Base-by-base conservation (phyloP, 2,888 invertebrate genomes). In the Acleris cristana region DNA sequence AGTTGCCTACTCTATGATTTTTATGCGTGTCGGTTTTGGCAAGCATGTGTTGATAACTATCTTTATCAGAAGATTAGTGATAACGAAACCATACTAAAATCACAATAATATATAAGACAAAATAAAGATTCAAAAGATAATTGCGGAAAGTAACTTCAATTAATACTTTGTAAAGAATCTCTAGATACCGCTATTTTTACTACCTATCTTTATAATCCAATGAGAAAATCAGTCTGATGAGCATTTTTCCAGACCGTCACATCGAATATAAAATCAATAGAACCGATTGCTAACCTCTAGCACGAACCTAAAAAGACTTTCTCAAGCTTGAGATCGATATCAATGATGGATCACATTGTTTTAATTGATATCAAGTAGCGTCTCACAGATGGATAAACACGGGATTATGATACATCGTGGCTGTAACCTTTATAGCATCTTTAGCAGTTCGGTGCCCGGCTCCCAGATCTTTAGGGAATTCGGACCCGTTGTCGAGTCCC, bases 321-420 rank as follows among this genome's bases (percentile, higher is more conserved):
- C 59, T 57, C 58, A 53, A 54, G 53, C 57, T 54, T 49, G 53
- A 67, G 67, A 67, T 67, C 53, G 21, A 18, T 67, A 67, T 67
- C 67, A 58, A 34, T 67, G 67, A 67, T 67, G 57, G 67, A 67
- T 67, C 67, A 67, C 63, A 63, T 67, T 57, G 58, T 63, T 67
- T 67, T 67, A 67, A 67, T 67, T 67, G 62, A 67, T 67, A 63
- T 67, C 67, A 67, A 67, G 67, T 67, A 67, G 67, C 67, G 21
- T 67, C 58, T 67, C 53, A 67, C 62, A 62, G 53, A 67, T 67
- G 67, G 62, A 63, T 67, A 58, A 67, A 58, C 52, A 62, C 26
- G 57, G 48, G 62, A 63, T 67, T 62, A 67, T 67, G 62, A 67
- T 67, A 57, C 62, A 63, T 63, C 53, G 53, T 62, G 48, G 40